phyloP scores from a whole-genome alignment of 2,888 invertebrate genomes.

The Drosophila flavopinicola region DNA sequence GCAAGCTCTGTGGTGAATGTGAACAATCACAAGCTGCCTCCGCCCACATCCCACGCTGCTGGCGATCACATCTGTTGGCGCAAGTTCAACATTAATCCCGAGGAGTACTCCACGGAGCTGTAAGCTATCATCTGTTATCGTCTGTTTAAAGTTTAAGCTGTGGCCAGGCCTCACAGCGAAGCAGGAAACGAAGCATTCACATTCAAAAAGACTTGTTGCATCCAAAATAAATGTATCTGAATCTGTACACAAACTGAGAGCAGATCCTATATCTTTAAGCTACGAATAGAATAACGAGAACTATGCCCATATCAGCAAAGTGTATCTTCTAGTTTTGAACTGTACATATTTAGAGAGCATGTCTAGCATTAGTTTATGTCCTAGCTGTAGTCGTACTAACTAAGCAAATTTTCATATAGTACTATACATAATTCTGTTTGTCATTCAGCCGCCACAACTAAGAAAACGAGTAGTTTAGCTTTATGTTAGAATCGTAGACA shows the following conservation, averaged over 20 bases:
- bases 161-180: constrained; percentile 10
- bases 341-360: constrained; percentile 53
- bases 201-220: constrained; percentile 76
- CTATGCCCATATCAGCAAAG: constrained; percentile 67
- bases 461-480: constrained; percentile 33
- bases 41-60: constrained; percentile 63
- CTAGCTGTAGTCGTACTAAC: constrained; percentile 10
- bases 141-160: background rate
- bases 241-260: constrained; percentile 47
- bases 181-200: constrained; percentile 67
- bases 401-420: constrained; percentile 43
- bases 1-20: constrained; percentile 75
- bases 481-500: constrained; percentile 10
- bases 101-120: constrained; percentile 85
- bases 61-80: constrained; percentile 86
- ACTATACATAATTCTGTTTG: constrained; percentile 64
- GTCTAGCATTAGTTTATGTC: constrained; percentile 31
- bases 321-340: constrained; percentile 71
- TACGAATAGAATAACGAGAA: constrained; percentile 63
- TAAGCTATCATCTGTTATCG: constrained; percentile 57
- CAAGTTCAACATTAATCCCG: constrained; percentile 83
- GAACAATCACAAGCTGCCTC: constrained; percentile 70
- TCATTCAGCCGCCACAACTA: constrained; percentile 55
- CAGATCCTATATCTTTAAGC: constrained; percentile 57
- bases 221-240: constrained; percentile 72